A percentile compares a stretch with the other conserved stretches of the same genome.
phyloP scores from a whole-genome alignment of 2,888 invertebrate species.

The Trichogramma evanescens region DNA sequence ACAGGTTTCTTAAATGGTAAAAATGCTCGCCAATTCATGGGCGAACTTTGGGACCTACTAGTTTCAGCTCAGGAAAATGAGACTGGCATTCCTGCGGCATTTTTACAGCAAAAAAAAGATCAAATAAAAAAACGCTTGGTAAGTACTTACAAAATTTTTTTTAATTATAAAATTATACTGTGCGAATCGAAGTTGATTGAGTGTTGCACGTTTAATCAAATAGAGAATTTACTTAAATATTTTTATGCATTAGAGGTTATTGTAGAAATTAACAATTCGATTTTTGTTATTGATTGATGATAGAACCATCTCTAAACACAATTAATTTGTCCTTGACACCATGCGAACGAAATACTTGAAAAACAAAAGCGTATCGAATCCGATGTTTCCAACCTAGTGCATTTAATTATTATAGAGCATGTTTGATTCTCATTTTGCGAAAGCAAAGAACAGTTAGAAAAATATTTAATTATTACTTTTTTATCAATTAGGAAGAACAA shows the following conservation, averaged over 20 bases:
- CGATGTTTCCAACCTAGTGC: neutral
- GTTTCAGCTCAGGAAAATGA: constrained; percentile 93
- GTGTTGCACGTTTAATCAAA: too few species aligned
- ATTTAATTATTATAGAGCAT: neutral
- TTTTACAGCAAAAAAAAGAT: constrained; percentile 93
- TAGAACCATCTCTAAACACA: neutral
- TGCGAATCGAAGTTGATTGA: too few species aligned
- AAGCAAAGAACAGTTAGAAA: neutral
- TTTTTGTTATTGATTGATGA: neutral
- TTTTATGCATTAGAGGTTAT: too few species aligned
- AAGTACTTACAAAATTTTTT: constrained; percentile 31
- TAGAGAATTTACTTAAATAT: too few species aligned
- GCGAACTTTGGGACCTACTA: constrained; percentile 91
- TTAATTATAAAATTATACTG: neutral
- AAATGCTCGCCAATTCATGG: constrained; percentile 95
- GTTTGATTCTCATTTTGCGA: neutral
- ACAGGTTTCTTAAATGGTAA: constrained; percentile 98
- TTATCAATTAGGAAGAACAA: constrained; percentile 60
- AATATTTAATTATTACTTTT: constrained; percentile 15
- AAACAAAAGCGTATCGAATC: neutral
- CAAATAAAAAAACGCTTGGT: constrained; percentile 87
- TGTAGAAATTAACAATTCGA: constrained; percentile 2
- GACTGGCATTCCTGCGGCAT: constrained; percentile 89
- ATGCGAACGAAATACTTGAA: neutral
- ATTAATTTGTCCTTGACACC: too few species aligned